Conservation (phyloP, 2,113 vertebrate species). For the Malurus elegans region DNA sequence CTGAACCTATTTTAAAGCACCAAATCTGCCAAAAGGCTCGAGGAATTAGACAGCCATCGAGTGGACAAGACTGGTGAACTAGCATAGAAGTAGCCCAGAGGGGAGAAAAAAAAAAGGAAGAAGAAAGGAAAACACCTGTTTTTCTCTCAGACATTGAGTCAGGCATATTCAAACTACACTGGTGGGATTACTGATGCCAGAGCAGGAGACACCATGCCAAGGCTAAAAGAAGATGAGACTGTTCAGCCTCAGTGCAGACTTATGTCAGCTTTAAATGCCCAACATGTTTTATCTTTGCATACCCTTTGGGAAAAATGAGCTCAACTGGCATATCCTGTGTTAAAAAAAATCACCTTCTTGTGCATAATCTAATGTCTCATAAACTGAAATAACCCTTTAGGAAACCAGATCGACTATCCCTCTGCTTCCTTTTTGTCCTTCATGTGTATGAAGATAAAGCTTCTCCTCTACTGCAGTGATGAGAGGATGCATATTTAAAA, state of each 20-base stretch:
- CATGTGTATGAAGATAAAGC: background rate
- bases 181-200: background rate
- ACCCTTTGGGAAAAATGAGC: background rate
- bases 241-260: background rate
- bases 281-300: background rate
- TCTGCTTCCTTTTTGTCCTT: background rate
- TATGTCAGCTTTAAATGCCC: background rate
- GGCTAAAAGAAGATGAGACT: background rate
- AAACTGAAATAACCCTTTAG: background rate
- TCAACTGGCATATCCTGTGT: background rate
- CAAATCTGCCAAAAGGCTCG: background rate
- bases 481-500: background rate
- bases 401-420: background rate
- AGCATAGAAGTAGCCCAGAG: background rate
- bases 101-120: fast-evolving
- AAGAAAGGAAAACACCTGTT: background rate
- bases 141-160: background rate
- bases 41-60: background rate
- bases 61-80: background rate
- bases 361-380: background rate
- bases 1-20: background rate
- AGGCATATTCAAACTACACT: background rate
- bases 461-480: background rate
- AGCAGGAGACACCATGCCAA: background rate
- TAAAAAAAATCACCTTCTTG: background rate